Percentiles rank a stretch among this genome's conserved stretches.
Evolutionary conservation across 1,140 invertebrate species (phyloP).

Genomic region (Vollenhovia emeryi): DNA sequence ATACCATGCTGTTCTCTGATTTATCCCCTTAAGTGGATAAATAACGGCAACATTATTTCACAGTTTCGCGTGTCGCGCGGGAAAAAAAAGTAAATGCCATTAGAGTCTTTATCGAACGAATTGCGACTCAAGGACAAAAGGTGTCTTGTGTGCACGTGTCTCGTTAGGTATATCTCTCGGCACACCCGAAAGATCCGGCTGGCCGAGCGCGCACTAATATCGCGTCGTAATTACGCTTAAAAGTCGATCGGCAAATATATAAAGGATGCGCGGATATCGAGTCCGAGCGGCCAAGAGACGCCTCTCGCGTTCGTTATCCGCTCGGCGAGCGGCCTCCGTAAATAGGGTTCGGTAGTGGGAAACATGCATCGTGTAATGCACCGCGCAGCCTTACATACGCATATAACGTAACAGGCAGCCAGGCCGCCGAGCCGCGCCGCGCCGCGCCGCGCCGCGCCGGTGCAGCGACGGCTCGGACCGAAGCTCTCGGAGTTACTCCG

Average conservation of each 20-base stretch:
- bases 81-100: neutral
- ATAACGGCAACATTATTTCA: neutral
- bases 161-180: neutral
- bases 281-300: neutral
- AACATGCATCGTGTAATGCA: conserved; percentile 38
- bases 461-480: conserved; percentile 43
- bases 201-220: conserved; percentile 12
- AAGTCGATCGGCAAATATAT: conserved; percentile 54
- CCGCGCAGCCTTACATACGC: conserved; percentile 38
- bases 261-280: conserved; percentile 12
- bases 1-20: too few species aligned
- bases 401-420: conserved; percentile 7
- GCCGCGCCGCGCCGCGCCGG: neutral
- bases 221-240: conserved; percentile 40
- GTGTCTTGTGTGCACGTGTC: neutral
- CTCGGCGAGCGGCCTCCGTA: neutral
- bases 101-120: neutral
- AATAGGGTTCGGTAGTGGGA: conserved; percentile 26
- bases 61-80: neutral
- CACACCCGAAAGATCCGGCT: neutral
- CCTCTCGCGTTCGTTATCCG: conserved; percentile 21
- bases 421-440: neutral
- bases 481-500: conserved; percentile 74
- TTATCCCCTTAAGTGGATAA: too few species aligned
- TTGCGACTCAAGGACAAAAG: neutral